These are phyloP conservation scores for Melolontha melolontha DNA, from an alignment of 2,888 invertebrate genomes.

Conservation along the genomic window DNA sequence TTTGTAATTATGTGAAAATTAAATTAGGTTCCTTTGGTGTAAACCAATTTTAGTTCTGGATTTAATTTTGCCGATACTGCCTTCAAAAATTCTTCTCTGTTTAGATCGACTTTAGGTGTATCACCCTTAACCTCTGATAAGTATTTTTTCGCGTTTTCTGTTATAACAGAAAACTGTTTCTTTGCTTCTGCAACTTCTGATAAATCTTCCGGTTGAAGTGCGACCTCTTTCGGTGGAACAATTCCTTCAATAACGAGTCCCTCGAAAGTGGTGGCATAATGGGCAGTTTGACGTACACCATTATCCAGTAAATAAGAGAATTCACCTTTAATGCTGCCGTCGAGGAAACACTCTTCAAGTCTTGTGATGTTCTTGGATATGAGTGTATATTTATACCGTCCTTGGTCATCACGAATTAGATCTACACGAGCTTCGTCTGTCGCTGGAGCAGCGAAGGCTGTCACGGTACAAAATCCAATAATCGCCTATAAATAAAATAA, in stretches of 20 bases:
- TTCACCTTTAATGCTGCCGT: conserved; percentile 13
- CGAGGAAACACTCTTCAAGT: conserved; percentile 4
- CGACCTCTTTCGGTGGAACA: background rate
- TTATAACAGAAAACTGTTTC: conserved; percentile 9
- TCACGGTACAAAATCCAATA: background rate
- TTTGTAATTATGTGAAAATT: background rate
- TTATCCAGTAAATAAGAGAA: conserved; percentile 16
- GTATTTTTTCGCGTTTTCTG: conserved; percentile 5
- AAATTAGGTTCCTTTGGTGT: background rate
- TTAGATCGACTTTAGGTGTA: conserved; percentile 8
- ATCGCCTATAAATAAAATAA: background rate
- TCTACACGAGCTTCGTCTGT: conserved; percentile 2
- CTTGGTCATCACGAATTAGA: conserved; percentile 13
- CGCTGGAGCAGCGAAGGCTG: conserved; percentile 4
- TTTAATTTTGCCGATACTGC: conserved; percentile 13
- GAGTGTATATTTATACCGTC: conserved; percentile 20
- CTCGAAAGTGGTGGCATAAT: conserved; percentile 3
- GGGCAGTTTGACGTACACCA: conserved; percentile 11
- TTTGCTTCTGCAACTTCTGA: conserved; percentile 27
- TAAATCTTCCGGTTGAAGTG: conserved; percentile 8
- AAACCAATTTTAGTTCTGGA: conserved; percentile 3
- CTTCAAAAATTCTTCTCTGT: conserved; percentile 13
- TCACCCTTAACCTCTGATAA: background rate
- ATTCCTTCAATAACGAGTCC: conserved; percentile 18
- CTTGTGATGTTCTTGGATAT: conserved; percentile 21